phyloP scores from a whole-genome alignment of 2,888 invertebrate genomes.

The Calameuta pallipes region DNA sequence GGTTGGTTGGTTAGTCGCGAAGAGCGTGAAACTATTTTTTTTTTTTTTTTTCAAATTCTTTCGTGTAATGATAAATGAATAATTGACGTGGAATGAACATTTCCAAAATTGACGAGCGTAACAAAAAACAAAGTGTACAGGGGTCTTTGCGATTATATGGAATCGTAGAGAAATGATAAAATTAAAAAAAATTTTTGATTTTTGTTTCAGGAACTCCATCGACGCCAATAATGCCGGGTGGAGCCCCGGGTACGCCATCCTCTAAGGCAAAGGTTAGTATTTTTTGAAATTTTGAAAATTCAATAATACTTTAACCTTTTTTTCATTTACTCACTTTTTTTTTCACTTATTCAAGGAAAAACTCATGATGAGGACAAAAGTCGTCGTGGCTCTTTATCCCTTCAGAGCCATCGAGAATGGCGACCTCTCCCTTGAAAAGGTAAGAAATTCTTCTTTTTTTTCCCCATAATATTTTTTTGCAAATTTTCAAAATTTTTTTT shows the following conservation, averaged over 20 bases:
- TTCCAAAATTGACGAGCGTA: no score
- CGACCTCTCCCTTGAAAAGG: constrained; percentile 89
- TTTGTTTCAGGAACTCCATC: constrained; percentile 67
- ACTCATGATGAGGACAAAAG: constrained; percentile 75
- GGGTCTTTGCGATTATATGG: no score
- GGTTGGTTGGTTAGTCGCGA: not conserved
- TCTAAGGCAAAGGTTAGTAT: constrained; percentile 79
- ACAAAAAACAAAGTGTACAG: no score
- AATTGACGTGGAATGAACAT: not conserved
- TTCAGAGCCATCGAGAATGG: constrained; percentile 92
- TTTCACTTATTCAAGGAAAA: constrained; percentile 71
- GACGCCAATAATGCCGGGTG: constrained; percentile 77
- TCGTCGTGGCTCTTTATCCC: constrained; percentile 90
- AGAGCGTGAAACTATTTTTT: no score
- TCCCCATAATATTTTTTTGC: not conserved
- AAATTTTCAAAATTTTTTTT: not conserved
- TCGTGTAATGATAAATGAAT: not conserved
- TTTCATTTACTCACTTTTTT: not conserved
- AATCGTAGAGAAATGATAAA: no score
- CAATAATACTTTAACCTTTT: not conserved
- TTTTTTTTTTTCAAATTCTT: no score
- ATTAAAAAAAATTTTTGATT: not conserved
- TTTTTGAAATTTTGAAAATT: not conserved
- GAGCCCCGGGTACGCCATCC: constrained; percentile 84
- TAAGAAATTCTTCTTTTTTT: constrained; percentile 51